Conservation (phyloP, 2,797 vertebrate genomes). For the Pseudochromis fuscus region DNA sequence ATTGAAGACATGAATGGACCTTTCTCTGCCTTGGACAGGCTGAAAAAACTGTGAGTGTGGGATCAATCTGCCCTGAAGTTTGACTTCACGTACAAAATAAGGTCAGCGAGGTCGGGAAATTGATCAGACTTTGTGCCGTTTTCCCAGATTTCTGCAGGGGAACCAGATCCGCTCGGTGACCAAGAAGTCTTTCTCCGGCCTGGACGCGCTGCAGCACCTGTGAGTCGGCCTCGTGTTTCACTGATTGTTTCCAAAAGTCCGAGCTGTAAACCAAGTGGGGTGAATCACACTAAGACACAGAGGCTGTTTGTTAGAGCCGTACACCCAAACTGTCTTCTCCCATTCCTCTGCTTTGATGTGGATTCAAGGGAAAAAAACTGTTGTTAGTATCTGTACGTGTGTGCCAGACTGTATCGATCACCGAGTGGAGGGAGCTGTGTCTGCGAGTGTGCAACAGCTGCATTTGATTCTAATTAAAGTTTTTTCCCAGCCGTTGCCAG, state of each 20-base stretch:
- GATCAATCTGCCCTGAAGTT: neutral
- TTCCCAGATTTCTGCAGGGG: constrained; percentile 90
- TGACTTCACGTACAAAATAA: neutral
- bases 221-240: constrained; percentile 85
- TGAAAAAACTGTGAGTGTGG: constrained; percentile 91
- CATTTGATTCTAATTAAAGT: constrained; percentile 80
- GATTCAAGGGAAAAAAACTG: constrained; percentile 51
- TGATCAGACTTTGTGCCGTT: constrained; percentile 28
- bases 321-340: constrained; percentile 55
- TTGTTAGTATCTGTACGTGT: constrained; percentile 62
- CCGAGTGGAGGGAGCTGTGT: constrained; percentile 33
- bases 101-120: neutral
- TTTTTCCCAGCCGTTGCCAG: constrained; percentile 72
- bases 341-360: constrained; percentile 71
- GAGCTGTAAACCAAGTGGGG: constrained; percentile 68
- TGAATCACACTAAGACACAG: constrained; percentile 62
- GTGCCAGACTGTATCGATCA: constrained; percentile 76
- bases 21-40: constrained; percentile 93
- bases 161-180: constrained; percentile 97
- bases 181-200: constrained; percentile 97
- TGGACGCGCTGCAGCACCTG: constrained; percentile 95
- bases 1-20: constrained; percentile 99
- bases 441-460: constrained; percentile 67
- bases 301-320: constrained; percentile 56
- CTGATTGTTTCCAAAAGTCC: constrained; percentile 61